Conservation (phyloP, 2,888 invertebrate species). For the Trichopoda pennipes region DNA sequence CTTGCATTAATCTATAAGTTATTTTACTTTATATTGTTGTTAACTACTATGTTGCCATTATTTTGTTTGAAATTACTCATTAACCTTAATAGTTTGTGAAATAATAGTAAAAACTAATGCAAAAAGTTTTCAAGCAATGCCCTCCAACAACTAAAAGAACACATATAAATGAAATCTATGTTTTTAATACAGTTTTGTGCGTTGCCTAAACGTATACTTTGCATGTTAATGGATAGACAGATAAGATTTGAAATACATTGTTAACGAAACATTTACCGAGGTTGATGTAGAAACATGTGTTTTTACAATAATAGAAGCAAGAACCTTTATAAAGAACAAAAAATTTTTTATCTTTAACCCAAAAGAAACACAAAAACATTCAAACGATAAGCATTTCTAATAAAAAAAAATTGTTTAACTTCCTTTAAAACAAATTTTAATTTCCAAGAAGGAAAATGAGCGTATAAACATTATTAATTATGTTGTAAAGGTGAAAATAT, state of each 20-base stretch:
- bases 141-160: background rate
- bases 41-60: constrained; percentile 15
- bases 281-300: constrained; percentile 26
- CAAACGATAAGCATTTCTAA: background rate
- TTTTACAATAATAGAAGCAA: background rate
- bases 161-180: constrained; percentile 18
- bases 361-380: background rate
- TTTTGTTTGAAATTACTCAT: background rate
- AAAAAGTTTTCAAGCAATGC: background rate
- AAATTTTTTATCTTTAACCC: background rate
- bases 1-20: background rate
- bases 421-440: background rate
- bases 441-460: background rate
- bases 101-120: background rate
- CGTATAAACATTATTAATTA: constrained; percentile 33
- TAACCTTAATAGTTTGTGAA: constrained; percentile 13
- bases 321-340: constrained; percentile 16
- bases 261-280: constrained; percentile 37
- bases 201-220: constrained; percentile 57
- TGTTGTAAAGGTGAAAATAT: background rate
- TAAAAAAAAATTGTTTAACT: background rate
- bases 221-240: constrained; percentile 55
- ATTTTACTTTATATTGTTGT: background rate
- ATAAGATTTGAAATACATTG: constrained; percentile 54
- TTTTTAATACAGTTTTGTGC: background rate